Base-by-base conservation (phyloP, 1,140 invertebrate genomes). In the Zophobas morio region DNA sequence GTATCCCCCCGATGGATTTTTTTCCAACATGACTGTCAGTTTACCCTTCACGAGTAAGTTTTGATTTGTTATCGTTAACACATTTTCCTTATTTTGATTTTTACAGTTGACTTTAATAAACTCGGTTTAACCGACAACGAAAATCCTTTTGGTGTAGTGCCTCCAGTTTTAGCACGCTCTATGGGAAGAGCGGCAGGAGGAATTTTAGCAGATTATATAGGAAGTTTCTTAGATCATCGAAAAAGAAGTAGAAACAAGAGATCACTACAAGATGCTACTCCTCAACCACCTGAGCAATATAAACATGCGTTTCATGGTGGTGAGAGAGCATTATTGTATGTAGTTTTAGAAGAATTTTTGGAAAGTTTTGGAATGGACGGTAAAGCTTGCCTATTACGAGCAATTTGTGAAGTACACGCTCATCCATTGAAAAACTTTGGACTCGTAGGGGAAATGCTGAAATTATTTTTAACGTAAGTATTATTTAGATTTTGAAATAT, bases 1-100 rank as follows among this genome's bases (percentile, higher is more conserved):
- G 72, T 93, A 96, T 88, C 94, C 94, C 33, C 94, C 94, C 0
- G 91, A 93, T 82, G 95, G 94, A 56, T 96, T 96, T 85, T 90
- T 94, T 76, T 95, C 94, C 71, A 96, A 96, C 83, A 89, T 96
- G 88, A 93, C 94, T 35, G 91, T 96, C 82, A 95, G 93, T 87
- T 90, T 96, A 78, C 95, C 95, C n/a, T 94, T 96, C 84, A 94
- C 94, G 82, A 95, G 94, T 96, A 87, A 92, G 93, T 91, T 32
- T 57, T n/a, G 0, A 1, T 34, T 6, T 57, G 42, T 35, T 49
- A 1, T 34, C n/a, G 32, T 32, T 40, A 36, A 36, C 47, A 47
- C 0, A 33, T 53, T 54, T 73, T 53, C 6, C 53, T 54, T 54
- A 6, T 36, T 5, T 54, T 73, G 4, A 36, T 6, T 2, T 34